Conservation (phyloP, 2,113 vertebrate genomes). For the Pelecanus crispus region DNA sequence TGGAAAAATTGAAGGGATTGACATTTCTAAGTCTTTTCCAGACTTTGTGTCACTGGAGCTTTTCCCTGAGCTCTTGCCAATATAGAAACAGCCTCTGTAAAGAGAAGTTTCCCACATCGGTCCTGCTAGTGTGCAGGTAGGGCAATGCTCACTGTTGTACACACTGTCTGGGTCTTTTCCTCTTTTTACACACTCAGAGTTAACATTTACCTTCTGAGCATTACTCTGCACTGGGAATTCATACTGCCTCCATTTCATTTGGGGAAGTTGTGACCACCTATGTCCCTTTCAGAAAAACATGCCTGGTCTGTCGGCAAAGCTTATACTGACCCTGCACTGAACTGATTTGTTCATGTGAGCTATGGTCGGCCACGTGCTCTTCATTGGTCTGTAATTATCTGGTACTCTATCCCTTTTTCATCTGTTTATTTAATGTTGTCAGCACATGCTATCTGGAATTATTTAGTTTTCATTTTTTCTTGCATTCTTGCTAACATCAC, state of each 20-base stretch:
- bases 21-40: background rate
- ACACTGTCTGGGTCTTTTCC: background rate
- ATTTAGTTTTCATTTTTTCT: background rate
- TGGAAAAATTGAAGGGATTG: background rate
- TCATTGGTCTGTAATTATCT: background rate
- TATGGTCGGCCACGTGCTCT: background rate
- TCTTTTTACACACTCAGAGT: background rate
- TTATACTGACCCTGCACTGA: background rate
- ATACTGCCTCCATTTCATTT: background rate
- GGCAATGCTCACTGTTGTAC: background rate
- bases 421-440: background rate
- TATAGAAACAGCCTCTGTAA: background rate
- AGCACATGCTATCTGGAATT: background rate
- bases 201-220: background rate
- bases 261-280: background rate
- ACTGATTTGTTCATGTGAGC: background rate
- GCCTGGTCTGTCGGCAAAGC: background rate
- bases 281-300: background rate
- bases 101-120: background rate
- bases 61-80: background rate
- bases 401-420: background rate
- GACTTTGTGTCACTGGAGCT: background rate
- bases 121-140: background rate
- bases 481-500: background rate
- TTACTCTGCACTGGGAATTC: background rate